These are phyloP conservation scores for Latheticus oryzae DNA, from an alignment of 2,888 invertebrate species.

Conservation along the genomic window DNA sequence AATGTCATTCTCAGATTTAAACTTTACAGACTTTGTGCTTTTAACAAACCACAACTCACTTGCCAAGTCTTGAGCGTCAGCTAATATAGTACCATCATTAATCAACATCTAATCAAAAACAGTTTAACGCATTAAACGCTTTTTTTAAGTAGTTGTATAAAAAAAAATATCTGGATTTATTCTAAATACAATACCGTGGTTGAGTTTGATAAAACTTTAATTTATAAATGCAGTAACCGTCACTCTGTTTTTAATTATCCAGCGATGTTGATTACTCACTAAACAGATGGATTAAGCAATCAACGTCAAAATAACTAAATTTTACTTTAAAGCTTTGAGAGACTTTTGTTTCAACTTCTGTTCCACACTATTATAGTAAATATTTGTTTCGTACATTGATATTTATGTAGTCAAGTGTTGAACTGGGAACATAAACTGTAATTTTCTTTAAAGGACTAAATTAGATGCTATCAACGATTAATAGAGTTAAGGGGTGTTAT, in stretches of 20 bases:
- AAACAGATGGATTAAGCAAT: constrained; percentile 1
- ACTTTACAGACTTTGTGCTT: too few relatives aligned
- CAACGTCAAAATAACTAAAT: constrained; percentile 7
- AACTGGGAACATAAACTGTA: constrained; percentile 19
- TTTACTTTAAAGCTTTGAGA: constrained; percentile 2
- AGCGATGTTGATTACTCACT: background rate
- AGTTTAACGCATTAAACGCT: too few relatives aligned
- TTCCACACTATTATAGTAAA: too few relatives aligned
- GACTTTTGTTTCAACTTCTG: constrained; percentile 12
- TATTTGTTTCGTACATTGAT: constrained; percentile 35
- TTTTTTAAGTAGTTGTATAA: too few relatives aligned
- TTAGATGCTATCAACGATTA: constrained; percentile 14
- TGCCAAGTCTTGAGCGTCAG: too few relatives aligned
- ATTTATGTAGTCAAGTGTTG: constrained; percentile 26
- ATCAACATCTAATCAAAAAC: too few relatives aligned
- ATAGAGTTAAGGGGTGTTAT: constrained; percentile 17
- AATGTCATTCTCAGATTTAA: too few relatives aligned
- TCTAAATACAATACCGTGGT: too few relatives aligned
- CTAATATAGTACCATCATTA: too few relatives aligned
- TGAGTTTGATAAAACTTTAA: too few relatives aligned
- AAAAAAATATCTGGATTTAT: too few relatives aligned
- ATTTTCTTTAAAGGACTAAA: constrained; percentile 26
- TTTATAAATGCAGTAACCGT: background rate
- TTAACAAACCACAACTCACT: too few relatives aligned
- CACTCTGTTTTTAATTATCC: constrained; percentile 5